Evolutionary conservation across 1,140 invertebrate genomes (phyloP).

Genomic region (Drosophila sucinea): DNA sequence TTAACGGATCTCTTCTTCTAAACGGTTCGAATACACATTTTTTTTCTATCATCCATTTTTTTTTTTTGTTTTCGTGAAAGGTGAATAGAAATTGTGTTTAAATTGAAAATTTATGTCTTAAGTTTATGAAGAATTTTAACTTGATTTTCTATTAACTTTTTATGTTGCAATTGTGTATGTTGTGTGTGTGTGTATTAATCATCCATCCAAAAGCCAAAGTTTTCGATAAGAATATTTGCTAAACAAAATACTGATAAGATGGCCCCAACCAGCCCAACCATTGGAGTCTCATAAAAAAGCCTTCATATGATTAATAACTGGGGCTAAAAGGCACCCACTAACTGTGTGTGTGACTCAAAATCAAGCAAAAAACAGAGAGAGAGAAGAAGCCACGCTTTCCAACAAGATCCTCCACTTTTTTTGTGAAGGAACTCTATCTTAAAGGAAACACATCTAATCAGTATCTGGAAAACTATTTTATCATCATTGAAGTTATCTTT

Average conservation of each 20-base stretch:
- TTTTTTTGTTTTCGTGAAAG: conserved; percentile 42
- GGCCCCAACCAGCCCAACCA: conserved; percentile 33
- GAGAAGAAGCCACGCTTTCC: background rate
- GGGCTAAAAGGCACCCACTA: conserved; percentile 2
- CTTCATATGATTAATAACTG: conserved; percentile 28
- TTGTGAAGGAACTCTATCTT: too few relatives aligned
- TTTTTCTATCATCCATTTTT: conserved; percentile 2
- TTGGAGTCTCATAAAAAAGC: conserved; percentile 14
- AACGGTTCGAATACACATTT: conserved; percentile 11
- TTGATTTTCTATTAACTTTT: background rate
- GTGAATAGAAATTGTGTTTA: conserved; percentile 21
- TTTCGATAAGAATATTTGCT: conserved; percentile 71
- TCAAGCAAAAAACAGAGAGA: background rate
- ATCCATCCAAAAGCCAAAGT: conserved; percentile 47
- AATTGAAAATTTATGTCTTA: conserved; percentile 23
- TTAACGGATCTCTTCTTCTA: conserved; percentile 45
- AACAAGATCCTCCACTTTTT: background rate
- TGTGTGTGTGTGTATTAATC: conserved; percentile 45
- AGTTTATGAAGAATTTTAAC: background rate
- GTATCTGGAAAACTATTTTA: too few relatives aligned
- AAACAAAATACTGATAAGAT: conserved; percentile 65
- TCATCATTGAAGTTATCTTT: too few relatives aligned
- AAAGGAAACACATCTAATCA: too few relatives aligned
- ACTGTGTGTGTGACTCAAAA: conserved; percentile 6
- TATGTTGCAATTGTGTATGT: conserved; percentile 55